phyloP scores from a whole-genome alignment of 2,888 invertebrate species.

The Clunio marinus region DNA sequence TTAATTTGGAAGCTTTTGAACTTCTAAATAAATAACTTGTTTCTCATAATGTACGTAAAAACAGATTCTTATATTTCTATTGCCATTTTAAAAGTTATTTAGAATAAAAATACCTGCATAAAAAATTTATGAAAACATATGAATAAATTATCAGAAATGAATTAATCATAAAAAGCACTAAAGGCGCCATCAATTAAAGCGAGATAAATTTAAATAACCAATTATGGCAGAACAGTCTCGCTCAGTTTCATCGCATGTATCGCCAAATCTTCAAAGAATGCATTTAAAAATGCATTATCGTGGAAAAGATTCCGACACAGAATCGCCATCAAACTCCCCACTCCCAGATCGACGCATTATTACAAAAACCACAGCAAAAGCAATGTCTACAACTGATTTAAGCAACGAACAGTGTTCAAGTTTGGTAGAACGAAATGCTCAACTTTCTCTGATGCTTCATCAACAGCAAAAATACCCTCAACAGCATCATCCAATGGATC shows the following conservation, averaged over 20 bases:
- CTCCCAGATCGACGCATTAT: conserved; percentile 9
- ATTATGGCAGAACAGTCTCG: not conserved
- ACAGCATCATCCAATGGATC: conserved; percentile 35
- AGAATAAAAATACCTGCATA: too few relatives aligned
- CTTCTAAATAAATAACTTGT: too few relatives aligned
- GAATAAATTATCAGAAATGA: too few relatives aligned
- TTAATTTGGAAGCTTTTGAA: too few relatives aligned
- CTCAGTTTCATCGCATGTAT: not conserved
- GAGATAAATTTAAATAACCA: too few relatives aligned
- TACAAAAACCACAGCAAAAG: conserved; percentile 23
- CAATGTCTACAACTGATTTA: conserved; percentile 25
- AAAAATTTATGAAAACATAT: too few relatives aligned
- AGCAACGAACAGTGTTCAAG: conserved; percentile 4
- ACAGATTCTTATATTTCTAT: too few relatives aligned
- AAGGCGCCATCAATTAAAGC: too few relatives aligned
- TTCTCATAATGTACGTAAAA: too few relatives aligned
- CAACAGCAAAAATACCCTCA: conserved; percentile 30
- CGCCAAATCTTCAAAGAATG: conserved; percentile 11
- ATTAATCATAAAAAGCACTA: too few relatives aligned
- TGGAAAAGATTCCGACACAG: not conserved
- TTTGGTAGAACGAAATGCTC: conserved; percentile 11
- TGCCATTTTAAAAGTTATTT: too few relatives aligned
- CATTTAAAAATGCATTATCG: conserved; percentile 28
- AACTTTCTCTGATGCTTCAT: conserved; percentile 30
- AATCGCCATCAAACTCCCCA: not conserved